Evolutionary conservation across 1,140 invertebrate species (phyloP).

Genomic region (Armadillidium nasatum): DNA sequence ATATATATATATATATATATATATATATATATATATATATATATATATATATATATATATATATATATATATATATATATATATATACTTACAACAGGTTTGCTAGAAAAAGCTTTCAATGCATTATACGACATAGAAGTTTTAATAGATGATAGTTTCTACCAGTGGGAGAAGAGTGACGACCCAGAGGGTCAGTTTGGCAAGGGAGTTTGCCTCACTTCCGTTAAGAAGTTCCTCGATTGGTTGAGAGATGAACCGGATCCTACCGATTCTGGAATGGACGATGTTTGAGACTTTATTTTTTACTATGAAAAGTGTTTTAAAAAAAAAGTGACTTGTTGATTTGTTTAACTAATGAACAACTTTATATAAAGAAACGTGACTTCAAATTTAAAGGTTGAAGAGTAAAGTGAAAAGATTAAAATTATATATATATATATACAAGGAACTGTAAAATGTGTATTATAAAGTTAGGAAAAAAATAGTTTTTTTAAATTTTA

Average conservation of each 20-base stretch:
- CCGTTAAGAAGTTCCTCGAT: slow-evolving; percentile 59
- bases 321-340: too few species aligned
- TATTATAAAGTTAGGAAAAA: too few species aligned
- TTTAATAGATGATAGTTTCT: slow-evolving; percentile 60
- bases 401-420: too few species aligned
- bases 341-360: too few species aligned
- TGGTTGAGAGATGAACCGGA: slow-evolving; percentile 53
- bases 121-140: slow-evolving; percentile 57
- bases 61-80: not conserved
- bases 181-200: slow-evolving; percentile 56
- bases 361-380: too few species aligned
- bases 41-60: not conserved
- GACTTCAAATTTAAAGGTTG: too few species aligned
- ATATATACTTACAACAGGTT: slow-evolving; percentile 48
- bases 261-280: too few species aligned
- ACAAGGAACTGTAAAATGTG: too few species aligned
- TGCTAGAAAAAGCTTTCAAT: slow-evolving; percentile 56
- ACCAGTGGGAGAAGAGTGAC: slow-evolving; percentile 56
- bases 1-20: not conserved
- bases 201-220: slow-evolving; percentile 57
- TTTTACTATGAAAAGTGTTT: too few species aligned
- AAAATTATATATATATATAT: too few species aligned
- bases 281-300: too few species aligned
- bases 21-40: slow-evolving; percentile 23
- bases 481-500: too few species aligned